Conservation (phyloP, 2,113 vertebrate genomes). For the Calypte anna region DNA sequence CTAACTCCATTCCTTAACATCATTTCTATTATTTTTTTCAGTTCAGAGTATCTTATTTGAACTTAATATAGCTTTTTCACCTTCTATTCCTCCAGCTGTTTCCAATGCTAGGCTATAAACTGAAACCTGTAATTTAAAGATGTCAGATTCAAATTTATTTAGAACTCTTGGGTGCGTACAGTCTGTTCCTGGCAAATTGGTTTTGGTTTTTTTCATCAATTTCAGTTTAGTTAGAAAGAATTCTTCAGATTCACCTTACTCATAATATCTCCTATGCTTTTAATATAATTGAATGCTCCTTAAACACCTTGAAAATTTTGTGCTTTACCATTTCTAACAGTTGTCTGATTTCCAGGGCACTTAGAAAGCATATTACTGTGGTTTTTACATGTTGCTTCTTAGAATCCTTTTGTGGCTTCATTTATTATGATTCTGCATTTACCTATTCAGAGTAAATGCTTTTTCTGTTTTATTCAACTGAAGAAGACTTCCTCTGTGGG, state of each 20-base stretch:
- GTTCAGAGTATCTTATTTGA: background rate
- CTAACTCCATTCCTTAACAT: background rate
- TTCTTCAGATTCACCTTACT: background rate
- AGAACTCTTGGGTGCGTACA: background rate
- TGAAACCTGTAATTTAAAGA: background rate
- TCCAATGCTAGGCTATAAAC: background rate
- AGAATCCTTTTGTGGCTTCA: background rate
- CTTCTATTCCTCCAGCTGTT: background rate
- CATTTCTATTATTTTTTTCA: background rate
- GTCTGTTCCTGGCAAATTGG: accelerated
- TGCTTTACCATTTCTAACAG: background rate
- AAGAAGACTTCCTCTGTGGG: background rate
- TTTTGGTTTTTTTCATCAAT: background rate
- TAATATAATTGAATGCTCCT: background rate
- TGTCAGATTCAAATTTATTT: background rate
- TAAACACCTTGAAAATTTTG: background rate
- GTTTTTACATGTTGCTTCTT: background rate
- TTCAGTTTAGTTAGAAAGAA: background rate
- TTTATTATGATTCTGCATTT: background rate
- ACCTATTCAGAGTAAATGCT: background rate
- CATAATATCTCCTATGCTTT: background rate
- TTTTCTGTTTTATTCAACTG: background rate
- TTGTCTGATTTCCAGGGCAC: accelerated
- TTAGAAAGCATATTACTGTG: background rate
- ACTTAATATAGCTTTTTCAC: background rate